phyloP scores from a whole-genome alignment of 2,888 invertebrate genomes.

The Oligia fasciuncula region DNA sequence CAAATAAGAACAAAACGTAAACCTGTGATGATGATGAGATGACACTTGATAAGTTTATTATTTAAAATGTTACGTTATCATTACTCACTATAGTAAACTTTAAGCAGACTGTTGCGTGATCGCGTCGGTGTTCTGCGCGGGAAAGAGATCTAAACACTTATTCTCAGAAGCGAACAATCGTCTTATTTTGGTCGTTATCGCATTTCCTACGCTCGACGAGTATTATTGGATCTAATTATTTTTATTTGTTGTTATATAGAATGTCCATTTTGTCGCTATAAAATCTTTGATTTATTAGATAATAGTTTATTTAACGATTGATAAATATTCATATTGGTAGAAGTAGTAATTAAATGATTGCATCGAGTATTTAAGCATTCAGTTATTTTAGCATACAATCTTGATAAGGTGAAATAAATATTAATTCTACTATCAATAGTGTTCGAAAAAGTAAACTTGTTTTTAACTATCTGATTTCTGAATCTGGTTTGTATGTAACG shows the following conservation, averaged over 20 bases:
- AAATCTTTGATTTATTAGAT: constrained; percentile 56
- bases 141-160: constrained; percentile 74
- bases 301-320: constrained; percentile 38
- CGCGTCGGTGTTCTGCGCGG: constrained; percentile 48
- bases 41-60: neutral
- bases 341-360: constrained; percentile 15
- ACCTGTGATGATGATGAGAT: neutral
- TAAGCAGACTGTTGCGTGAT: constrained; percentile 31
- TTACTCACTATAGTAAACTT: constrained; percentile 4
- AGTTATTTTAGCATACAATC: constrained; percentile 3
- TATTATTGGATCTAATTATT: constrained; percentile 77
- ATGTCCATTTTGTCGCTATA: constrained; percentile 55
- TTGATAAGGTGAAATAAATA: neutral
- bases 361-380: constrained; percentile 6
- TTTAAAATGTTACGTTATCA: constrained; percentile 2
- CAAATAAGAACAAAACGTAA: neutral
- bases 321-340: constrained; percentile 25
- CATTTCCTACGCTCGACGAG: constrained; percentile 79
- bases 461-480: neutral
- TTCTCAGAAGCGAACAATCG: constrained; percentile 85
- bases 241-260: constrained; percentile 66
- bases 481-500: constrained; percentile 4
- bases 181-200: constrained; percentile 85
- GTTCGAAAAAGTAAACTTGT: neutral
- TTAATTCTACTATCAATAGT: neutral